These are phyloP conservation scores for Synanthedon vespiformis DNA, from an alignment of 2,888 invertebrate genomes.

Conservation along the genomic window DNA sequence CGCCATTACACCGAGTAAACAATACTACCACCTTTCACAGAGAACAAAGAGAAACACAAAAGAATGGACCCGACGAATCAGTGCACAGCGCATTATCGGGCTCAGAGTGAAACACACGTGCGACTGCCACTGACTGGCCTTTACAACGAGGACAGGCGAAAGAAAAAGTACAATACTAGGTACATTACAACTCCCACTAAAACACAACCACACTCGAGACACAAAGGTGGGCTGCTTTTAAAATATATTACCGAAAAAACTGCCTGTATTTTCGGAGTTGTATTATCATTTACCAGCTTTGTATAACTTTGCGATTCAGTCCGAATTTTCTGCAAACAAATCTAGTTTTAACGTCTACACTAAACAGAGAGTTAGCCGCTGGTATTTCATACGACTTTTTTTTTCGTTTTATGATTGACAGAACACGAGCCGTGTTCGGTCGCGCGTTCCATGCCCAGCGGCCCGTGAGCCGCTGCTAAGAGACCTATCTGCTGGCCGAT, in stretches of 20 bases:
- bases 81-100: slow-evolving; percentile 49
- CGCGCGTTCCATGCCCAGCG: slow-evolving; percentile 57
- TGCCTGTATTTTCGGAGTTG: not conserved
- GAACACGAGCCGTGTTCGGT: slow-evolving; percentile 63
- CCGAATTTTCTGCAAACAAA: not conserved
- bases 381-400: slow-evolving; percentile 44
- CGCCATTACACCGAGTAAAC: slow-evolving; percentile 54
- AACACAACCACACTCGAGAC: not conserved
- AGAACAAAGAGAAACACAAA: slow-evolving; percentile 62
- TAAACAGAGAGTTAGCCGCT: slow-evolving; percentile 51
- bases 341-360: slow-evolving; percentile 8
- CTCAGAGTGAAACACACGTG: slow-evolving; percentile 32
- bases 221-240: not conserved
- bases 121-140: slow-evolving; percentile 34
- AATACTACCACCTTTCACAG: slow-evolving; percentile 57
- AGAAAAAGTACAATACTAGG: not conserved
- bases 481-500: slow-evolving; percentile 40
- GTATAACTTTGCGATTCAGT: slow-evolving; percentile 9
- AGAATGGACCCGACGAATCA: slow-evolving; percentile 56
- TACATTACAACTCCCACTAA: not conserved
- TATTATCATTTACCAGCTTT: slow-evolving; percentile 15
- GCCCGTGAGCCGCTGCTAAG: slow-evolving; percentile 54
- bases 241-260: not conserved
- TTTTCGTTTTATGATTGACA: slow-evolving; percentile 67
- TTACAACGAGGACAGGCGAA: slow-evolving; percentile 28